Base-by-base conservation (phyloP, 2,113 vertebrate species). In the Melanerpes formicivorus region DNA sequence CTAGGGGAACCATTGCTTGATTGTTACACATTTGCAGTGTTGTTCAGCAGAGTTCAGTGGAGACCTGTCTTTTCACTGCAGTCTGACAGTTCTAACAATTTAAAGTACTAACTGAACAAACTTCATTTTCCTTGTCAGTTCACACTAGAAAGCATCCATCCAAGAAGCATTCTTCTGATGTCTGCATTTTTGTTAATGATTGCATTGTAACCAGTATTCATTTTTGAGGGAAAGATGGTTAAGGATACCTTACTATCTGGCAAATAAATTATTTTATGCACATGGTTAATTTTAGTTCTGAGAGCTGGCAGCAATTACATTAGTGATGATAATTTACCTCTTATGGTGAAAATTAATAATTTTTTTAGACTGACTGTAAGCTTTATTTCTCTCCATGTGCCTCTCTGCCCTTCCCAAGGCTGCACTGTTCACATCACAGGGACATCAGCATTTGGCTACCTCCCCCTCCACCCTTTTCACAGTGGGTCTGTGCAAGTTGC, bases 401-500 rank as follows among this genome's bases (percentile, higher is more conserved):
- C 32, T 72, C 70, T 69, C 22, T 11, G 46, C 5, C 19, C 15
- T n/a, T 32, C 29, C 32, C 0, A 0, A 8, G 6, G 8, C 16
- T 40, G 22, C 52, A 29, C 29, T 59, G n/a, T 40, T 59, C 54
- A 8, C 64, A 42, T 60, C 58, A 71, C 56, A 78, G 73, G 32
- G 69, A 15, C 26, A 29, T 1, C 0, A 1, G 29, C 46, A 91
- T 76, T 71, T 55, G 69, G 25, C 73, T 84, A 14, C 32, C 50
- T 54, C n/a, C 48, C n/a, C 19, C 17, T 80, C 22, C 50, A 52
- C 16, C 4, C 5, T 93, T 74, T 81, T 42, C 26, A 6, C 0
- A 0, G 9, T 10, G 3, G 1, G 21, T n/a, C n/a, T 77, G 40
- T 26, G n/a, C 10, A 15, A 78, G 30, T 21, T 0, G 0, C 16